A percentile compares a stretch with the other conserved stretches of the same genome.
Conservation (phyloP, 2,797 vertebrate species). For the Anguilla anguilla region DNA sequence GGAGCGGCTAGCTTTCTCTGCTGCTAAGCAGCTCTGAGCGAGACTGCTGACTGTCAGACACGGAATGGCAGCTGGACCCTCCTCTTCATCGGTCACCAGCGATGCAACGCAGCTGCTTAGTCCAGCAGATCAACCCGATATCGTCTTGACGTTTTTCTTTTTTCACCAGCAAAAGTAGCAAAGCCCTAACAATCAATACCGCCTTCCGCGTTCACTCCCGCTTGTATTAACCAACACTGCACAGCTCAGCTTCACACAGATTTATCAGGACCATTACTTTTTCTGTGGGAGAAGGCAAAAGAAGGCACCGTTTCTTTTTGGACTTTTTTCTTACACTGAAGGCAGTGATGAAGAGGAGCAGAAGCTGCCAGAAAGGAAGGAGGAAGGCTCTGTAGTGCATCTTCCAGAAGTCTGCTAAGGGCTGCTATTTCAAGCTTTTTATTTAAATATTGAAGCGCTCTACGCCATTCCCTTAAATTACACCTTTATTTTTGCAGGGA, state of each 20-base stretch:
- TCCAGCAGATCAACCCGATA: neutral
- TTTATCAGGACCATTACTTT: neutral
- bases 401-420: neutral
- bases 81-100: neutral
- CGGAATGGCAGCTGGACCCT: neutral
- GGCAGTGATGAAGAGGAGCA: neutral
- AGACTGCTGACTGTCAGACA: neutral
- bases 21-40: neutral
- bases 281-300: neutral
- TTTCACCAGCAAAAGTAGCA: neutral
- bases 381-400: neutral
- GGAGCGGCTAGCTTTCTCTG: neutral
- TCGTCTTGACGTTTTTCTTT: neutral
- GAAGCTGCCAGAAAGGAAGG: neutral
- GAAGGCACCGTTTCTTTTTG: neutral
- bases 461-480: neutral
- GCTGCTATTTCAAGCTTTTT: constrained; percentile 28
- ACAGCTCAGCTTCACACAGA: neutral
- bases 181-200: neutral
- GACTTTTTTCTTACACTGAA: neutral
- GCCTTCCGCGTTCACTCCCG: neutral
- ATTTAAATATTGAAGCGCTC: constrained; percentile 30
- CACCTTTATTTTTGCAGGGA: neutral
- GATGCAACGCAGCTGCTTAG: neutral
- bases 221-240: neutral